phyloP scores from a whole-genome alignment of 1,140 invertebrate genomes.

The Ceratitis capitata region DNA sequence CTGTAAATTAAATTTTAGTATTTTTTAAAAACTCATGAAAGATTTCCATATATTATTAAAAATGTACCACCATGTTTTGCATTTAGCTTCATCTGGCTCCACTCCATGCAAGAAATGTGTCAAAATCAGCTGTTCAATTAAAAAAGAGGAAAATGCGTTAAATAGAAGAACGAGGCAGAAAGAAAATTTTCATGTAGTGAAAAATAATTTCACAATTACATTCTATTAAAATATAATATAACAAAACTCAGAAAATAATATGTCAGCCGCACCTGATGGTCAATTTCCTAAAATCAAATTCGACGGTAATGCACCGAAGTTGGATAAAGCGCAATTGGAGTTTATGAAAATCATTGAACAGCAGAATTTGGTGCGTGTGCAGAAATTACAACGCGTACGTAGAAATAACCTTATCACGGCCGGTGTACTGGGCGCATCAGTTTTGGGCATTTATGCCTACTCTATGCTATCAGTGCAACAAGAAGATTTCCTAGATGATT shows the following conservation, averaged over 20 bases:
- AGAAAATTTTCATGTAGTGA: background rate
- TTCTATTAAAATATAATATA: background rate
- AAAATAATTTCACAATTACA: background rate
- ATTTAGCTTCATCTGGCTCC: background rate
- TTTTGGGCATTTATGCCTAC: constrained; percentile 82
- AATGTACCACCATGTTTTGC: background rate
- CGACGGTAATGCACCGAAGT: constrained; percentile 65
- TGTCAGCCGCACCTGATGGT: constrained; percentile 4
- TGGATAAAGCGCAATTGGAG: constrained; percentile 74
- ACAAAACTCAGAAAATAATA: background rate
- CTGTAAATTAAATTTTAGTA: background rate
- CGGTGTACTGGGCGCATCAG: constrained; percentile 70
- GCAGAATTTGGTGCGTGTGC: constrained; percentile 76
- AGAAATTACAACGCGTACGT: constrained; percentile 70
- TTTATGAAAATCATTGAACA: constrained; percentile 83
- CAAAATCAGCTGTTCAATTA: background rate
- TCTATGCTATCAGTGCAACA: constrained; percentile 85
- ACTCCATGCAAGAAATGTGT: background rate
- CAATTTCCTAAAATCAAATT: constrained; percentile 63
- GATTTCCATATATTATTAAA: background rate
- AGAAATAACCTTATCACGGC: constrained; percentile 74
- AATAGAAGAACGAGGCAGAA: background rate
- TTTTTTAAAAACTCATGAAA: background rate
- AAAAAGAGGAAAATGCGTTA: background rate
- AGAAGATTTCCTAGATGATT: constrained; percentile 88